These are phyloP conservation scores for Trialeurodes vaporariorum DNA, from an alignment of 1,140 invertebrate genomes.

Conservation along the genomic window DNA sequence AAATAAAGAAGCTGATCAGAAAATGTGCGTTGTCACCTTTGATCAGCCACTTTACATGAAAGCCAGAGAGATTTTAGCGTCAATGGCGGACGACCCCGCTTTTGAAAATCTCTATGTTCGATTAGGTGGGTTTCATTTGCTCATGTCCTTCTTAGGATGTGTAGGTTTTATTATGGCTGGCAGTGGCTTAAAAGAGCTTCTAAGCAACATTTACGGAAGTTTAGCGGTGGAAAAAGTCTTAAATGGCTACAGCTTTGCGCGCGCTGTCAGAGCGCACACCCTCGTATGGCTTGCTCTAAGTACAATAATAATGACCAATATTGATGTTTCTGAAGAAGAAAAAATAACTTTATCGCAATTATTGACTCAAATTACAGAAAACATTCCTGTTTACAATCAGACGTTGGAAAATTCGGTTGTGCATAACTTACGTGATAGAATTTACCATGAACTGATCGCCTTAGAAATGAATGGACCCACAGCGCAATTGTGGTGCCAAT, in stretches of 20 bases:
- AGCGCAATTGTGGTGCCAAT: constrained; percentile 35
- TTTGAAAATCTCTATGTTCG: neutral
- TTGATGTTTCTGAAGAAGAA: constrained; percentile 6
- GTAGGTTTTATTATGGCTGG: constrained; percentile 20
- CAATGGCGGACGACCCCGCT: neutral
- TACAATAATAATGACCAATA: constrained; percentile 2
- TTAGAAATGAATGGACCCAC: constrained; percentile 24
- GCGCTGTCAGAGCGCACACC: constrained; percentile 33
- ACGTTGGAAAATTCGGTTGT: neutral
- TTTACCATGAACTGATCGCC: constrained; percentile 1
- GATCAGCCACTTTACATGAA: constrained; percentile 29
- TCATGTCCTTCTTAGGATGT: constrained; percentile 24
- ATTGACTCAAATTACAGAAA: constrained; percentile 19
- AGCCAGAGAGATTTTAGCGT: constrained; percentile 22
- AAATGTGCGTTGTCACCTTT: constrained; percentile 27
- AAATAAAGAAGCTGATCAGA: constrained; percentile 17
- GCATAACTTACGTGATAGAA: neutral
- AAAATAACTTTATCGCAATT: neutral
- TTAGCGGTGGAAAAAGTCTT: constrained; percentile 34
- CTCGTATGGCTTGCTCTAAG: constrained; percentile 27
- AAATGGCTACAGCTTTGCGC: constrained; percentile 26
- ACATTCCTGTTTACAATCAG: constrained; percentile 24
- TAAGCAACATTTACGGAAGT: constrained; percentile 28
- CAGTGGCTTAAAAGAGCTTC: constrained; percentile 23
- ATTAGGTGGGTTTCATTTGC: constrained; percentile 25